Percentiles rank a stretch among this genome's conserved stretches.
Evolutionary conservation across 2,797 vertebrate genomes (phyloP).

Genomic region (Echiichthys vipera): DNA sequence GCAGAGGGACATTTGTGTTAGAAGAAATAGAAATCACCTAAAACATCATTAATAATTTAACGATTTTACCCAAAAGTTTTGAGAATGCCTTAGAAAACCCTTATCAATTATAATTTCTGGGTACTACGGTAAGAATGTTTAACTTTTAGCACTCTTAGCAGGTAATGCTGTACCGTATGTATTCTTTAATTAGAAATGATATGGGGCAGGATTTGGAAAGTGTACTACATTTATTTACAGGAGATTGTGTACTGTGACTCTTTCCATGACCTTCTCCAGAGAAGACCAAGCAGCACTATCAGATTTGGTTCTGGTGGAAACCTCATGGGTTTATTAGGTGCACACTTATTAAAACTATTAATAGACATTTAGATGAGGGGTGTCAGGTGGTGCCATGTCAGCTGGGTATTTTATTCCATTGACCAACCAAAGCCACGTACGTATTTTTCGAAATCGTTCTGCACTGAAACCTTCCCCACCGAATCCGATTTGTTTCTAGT

Average conservation of each 20-base stretch:
- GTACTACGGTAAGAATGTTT: not conserved
- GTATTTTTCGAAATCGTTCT: too few species aligned
- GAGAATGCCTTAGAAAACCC: not conserved
- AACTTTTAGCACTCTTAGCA: not conserved
- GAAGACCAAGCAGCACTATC: slow-evolving; percentile 13
- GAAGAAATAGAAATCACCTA: not conserved
- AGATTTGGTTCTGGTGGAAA: slow-evolving; percentile 39
- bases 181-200: not conserved
- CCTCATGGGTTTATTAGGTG: slow-evolving; percentile 44
- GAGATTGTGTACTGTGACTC: not conserved
- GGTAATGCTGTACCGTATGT: not conserved
- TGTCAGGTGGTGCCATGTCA: slow-evolving; percentile 39
- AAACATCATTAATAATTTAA: not conserved
- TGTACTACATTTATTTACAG: slow-evolving; percentile 12
- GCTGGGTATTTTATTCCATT: slow-evolving; percentile 54
- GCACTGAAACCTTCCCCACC: too few species aligned
- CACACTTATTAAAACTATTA: slow-evolving; percentile 59
- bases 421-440: slow-evolving; percentile 35
- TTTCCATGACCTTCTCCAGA: slow-evolving; percentile 31
- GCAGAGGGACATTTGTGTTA: not conserved
- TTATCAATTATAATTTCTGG: not conserved
- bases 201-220: not conserved
- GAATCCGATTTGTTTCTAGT: too few species aligned
- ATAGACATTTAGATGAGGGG: slow-evolving; percentile 52
- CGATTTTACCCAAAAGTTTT: not conserved